Evolutionary conservation across 2,113 vertebrate species (phyloP).

Genomic region (Penelope pileata): DNA sequence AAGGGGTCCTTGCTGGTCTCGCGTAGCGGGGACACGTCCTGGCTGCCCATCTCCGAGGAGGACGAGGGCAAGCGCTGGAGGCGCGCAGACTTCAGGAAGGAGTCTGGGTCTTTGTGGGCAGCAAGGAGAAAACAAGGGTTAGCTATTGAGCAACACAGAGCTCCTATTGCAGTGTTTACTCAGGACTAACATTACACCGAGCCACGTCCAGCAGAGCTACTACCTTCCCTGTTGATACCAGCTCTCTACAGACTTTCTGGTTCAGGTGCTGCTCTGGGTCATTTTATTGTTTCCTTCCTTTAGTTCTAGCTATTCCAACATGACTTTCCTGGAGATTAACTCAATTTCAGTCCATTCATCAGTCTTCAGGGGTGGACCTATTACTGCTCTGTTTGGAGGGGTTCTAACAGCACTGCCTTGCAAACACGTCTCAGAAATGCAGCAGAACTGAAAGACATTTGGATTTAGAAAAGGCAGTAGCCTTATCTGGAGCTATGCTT

Average conservation of each 20-base stretch:
- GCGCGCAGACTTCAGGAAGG: conserved; percentile 91
- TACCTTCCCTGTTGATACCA: conserved; percentile 1
- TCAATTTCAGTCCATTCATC: background rate
- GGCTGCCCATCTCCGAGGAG: conserved; percentile 91
- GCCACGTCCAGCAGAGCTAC: background rate
- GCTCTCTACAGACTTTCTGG: conserved; percentile 1
- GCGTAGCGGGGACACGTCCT: conserved; percentile 84
- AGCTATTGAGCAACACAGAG: background rate
- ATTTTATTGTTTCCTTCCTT: conserved; percentile 8
- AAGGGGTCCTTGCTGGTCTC: conserved; percentile 95
- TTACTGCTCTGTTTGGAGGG: background rate
- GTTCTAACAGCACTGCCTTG: background rate
- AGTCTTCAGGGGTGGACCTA: background rate
- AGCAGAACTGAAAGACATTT: background rate
- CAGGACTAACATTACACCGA: background rate
- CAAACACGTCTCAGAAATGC: background rate
- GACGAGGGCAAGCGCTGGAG: conserved; percentile 95
- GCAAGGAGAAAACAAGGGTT: background rate
- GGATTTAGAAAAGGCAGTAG: background rate
- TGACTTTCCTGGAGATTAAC: background rate
- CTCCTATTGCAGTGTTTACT: conserved; percentile 21
- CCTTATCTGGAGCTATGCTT: background rate
- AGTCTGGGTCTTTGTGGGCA: conserved; percentile 88
- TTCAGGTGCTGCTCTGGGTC: background rate
- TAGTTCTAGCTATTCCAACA: background rate